Percentiles rank a stretch among this genome's conserved stretches.
phyloP scores from a whole-genome alignment of 2,113 vertebrate species.

The Protobothrops flavoviridis region DNA sequence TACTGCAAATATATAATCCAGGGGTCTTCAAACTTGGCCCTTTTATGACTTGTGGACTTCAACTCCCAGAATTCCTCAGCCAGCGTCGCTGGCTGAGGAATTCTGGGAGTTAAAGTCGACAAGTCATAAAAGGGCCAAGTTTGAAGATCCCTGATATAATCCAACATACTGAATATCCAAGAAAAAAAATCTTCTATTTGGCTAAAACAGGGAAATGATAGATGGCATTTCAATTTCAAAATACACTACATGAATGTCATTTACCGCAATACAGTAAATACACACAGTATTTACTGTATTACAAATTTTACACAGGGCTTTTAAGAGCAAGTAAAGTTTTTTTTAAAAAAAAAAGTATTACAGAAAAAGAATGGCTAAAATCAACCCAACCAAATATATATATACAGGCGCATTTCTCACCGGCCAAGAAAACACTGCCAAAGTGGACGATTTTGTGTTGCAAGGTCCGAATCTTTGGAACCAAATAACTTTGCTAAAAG shows the following conservation, averaged over 20 bases:
- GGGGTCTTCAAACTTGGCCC: too few relatives aligned
- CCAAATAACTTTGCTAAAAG: conserved; percentile 96
- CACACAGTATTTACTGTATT: background rate
- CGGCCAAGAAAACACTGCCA: conserved; percentile 98
- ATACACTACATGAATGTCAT: background rate
- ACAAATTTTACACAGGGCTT: background rate
- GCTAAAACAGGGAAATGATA: background rate
- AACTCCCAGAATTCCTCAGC: too few relatives aligned
- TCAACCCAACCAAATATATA: background rate
- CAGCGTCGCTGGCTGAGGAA: too few relatives aligned
- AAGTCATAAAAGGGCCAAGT: too few relatives aligned
- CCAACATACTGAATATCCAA: background rate
- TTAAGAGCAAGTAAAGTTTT: background rate
- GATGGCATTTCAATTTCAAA: conserved; percentile 1
- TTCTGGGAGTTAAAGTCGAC: too few relatives aligned
- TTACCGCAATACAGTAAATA: background rate
- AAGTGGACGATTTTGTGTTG: conserved; percentile 94
- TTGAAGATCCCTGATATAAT: too few relatives aligned
- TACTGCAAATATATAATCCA: background rate
- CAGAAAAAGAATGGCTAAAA: background rate
- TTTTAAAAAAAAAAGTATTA: background rate
- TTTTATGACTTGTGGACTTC: too few relatives aligned
- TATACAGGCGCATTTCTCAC: conserved; percentile 67
- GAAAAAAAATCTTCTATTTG: background rate
- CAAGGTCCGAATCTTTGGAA: conserved; percentile 96